A percentile compares a stretch with the other conserved stretches of the same genome.
Evolutionary conservation across 2,797 vertebrate genomes (phyloP).

Genomic region (Acanthurus lineatus): DNA sequence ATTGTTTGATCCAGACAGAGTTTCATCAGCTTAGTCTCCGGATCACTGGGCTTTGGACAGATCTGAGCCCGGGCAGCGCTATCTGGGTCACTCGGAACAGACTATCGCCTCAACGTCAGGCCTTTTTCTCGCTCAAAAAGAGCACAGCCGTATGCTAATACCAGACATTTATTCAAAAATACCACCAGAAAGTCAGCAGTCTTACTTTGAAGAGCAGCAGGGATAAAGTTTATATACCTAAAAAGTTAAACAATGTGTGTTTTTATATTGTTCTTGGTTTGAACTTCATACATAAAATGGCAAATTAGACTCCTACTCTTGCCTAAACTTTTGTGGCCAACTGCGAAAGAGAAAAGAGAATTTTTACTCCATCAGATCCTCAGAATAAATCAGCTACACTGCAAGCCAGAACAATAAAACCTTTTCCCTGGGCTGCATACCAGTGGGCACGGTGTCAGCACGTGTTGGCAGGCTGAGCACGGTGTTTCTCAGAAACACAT

Average conservation of each 20-base stretch:
- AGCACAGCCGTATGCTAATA: slow-evolving; percentile 7
- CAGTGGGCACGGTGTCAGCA: slow-evolving; percentile 38
- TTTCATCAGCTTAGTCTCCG: slow-evolving; percentile 73
- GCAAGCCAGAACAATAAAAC: slow-evolving; percentile 45
- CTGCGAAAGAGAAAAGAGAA: slow-evolving; percentile 19
- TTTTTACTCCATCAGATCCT: slow-evolving; percentile 36
- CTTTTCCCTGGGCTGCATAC: slow-evolving; percentile 35
- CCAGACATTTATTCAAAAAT: slow-evolving; percentile 35
- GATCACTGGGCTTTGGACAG: slow-evolving; percentile 75
- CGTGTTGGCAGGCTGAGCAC: slow-evolving; percentile 56
- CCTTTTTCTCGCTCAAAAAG: slow-evolving; percentile 12
- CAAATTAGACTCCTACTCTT: slow-evolving; percentile 12
- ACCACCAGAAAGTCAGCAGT: not conserved
- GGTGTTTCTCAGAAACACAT: slow-evolving; percentile 63
- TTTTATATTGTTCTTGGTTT: slow-evolving; percentile 12
- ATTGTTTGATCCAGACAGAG: slow-evolving; percentile 77
- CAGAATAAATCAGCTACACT: slow-evolving; percentile 23
- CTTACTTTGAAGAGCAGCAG: slow-evolving; percentile 5
- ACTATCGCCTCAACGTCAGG: slow-evolving; percentile 20
- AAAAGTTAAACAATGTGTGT: slow-evolving; percentile 39
- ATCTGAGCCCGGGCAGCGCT: slow-evolving; percentile 57
- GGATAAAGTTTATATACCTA: slow-evolving; percentile 40
- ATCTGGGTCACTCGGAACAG: slow-evolving; percentile 72
- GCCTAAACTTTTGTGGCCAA: not conserved
- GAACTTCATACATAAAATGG: slow-evolving; percentile 20